Evolutionary conservation across 2,888 invertebrate genomes (phyloP), one percentile per base, ranked within the genome.

Genomic region (Tiphia femorata): DNA sequence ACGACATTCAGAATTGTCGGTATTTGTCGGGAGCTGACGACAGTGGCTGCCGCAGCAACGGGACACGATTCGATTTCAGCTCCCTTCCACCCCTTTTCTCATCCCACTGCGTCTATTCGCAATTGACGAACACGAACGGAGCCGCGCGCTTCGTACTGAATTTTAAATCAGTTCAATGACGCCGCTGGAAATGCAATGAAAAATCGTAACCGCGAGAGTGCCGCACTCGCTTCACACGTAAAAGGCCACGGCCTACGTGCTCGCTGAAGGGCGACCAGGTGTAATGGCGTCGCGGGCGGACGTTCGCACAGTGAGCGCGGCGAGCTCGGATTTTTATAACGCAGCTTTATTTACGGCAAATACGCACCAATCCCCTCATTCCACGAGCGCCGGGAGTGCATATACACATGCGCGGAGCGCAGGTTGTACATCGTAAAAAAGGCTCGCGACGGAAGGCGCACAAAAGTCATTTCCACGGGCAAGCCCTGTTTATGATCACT

Each of bases 21-120:
- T 74, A 73, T 74, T 68, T 72, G 71, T 74, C 74, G 75, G 58
- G 58, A 62, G 46, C 62, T 67, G 67, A 57, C 60, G 65, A 62
- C 63, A 43, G n/a, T 58, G 55, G 54, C 21, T 42, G 57, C 35
- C 23, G 53, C 47, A 42, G 42, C 46, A 30, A 30, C 19, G 29
- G 38, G 40, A 54, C 16, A 14, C 3, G 50, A 57, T 49, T 47
- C 27, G 53, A 21, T 12, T 42, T 42, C n/a, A n/a, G n/a, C n/a
- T n/a, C n/a, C n/a, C n/a, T n/a, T n/a, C n/a, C n/a, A n/a, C n/a
- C n/a, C n/a, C n/a, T n/a, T n/a, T n/a, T n/a, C n/a, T n/a, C n/a
- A n/a, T n/a, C n/a, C n/a, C n/a, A n/a, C n/a, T n/a, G n/a, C n/a
- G n/a, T n/a, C n/a, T n/a, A n/a, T 66, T 66, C 62, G 48, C 64